These are phyloP conservation scores for Poliocrania exsul DNA, from an alignment of 2,797 vertebrate genomes.

Conservation along the genomic window DNA sequence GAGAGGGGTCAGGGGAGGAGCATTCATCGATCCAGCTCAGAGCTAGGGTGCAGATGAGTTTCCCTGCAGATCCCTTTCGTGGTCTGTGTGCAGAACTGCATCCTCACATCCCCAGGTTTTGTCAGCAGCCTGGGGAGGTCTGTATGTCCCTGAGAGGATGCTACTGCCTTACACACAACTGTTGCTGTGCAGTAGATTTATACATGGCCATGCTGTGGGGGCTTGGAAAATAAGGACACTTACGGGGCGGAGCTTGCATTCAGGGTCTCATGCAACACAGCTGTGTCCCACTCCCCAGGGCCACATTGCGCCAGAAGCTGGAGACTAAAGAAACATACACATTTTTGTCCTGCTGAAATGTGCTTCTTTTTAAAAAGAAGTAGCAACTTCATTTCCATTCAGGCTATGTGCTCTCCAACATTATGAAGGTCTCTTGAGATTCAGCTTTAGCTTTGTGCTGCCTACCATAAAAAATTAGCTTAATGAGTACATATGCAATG, in stretches of 20 bases:
- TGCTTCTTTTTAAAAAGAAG: background rate
- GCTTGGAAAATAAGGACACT: background rate
- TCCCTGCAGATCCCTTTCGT: background rate
- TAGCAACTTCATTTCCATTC: background rate
- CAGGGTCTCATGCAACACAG: background rate
- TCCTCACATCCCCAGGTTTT: background rate
- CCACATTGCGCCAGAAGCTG: background rate
- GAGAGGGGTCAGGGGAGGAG: fast-evolving
- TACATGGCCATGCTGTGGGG: background rate
- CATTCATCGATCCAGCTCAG: background rate
- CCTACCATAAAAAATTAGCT: background rate
- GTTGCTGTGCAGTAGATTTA: background rate
- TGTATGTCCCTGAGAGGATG: background rate
- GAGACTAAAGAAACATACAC: background rate
- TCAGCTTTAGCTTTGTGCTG: background rate
- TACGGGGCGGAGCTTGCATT: background rate
- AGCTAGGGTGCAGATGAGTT: fast-evolving
- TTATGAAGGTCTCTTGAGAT: background rate
- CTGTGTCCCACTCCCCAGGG: background rate
- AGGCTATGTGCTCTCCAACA: background rate
- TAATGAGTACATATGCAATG: fast-evolving
- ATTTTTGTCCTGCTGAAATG: background rate
- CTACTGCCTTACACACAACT: background rate
- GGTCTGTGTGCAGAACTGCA: fast-evolving
- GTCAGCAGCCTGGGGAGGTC: background rate